A percentile compares a stretch with the other conserved stretches of the same genome.
phyloP scores from a whole-genome alignment of 2,113 vertebrate species.

The Nannospalax galili region DNA sequence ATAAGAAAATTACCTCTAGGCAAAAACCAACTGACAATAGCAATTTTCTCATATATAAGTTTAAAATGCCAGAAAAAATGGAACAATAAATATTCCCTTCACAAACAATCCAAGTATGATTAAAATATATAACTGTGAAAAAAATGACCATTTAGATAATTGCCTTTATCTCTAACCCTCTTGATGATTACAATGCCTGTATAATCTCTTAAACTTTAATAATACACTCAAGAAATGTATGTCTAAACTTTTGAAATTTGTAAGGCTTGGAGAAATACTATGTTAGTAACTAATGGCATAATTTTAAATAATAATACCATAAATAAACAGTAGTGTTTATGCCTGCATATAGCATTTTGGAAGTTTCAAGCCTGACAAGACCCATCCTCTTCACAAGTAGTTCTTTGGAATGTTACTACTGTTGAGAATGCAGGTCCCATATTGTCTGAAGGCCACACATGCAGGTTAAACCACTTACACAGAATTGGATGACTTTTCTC shows the following conservation, averaged over 20 bases:
- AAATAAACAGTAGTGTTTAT: neutral
- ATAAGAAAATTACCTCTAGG: neutral
- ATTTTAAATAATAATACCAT: neutral
- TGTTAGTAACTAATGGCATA: neutral
- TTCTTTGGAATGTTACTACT: neutral
- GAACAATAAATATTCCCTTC: neutral
- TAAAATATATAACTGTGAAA: neutral
- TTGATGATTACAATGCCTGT: neutral
- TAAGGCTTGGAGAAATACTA: neutral
- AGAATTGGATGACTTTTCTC: too few species aligned
- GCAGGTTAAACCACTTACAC: too few species aligned
- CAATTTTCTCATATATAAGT: neutral
- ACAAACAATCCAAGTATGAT: neutral
- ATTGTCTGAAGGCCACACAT: neutral
- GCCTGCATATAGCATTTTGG: neutral
- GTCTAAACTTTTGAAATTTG: neutral
- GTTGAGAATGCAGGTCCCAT: neutral
- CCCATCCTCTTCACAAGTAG: neutral
- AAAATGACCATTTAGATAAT: neutral
- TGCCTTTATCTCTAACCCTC: neutral
- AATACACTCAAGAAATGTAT: neutral
- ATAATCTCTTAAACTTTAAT: neutral
- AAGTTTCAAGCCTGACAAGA: neutral
- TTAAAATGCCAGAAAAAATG: neutral
- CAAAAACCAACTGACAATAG: neutral